Evolutionary conservation across 2,888 invertebrate species (phyloP).

Genomic region (Lycaena phlaeas): DNA sequence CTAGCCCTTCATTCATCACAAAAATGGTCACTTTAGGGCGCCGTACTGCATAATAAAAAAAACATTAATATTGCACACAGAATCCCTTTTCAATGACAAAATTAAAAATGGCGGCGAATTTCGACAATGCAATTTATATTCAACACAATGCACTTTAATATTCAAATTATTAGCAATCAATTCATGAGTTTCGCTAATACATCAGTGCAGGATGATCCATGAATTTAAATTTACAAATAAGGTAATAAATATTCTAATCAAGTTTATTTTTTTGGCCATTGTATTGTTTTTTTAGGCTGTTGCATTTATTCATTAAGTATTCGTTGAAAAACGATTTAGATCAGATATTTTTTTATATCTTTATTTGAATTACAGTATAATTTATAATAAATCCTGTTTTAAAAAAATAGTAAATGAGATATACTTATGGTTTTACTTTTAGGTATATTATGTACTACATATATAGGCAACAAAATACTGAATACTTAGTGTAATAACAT

Average conservation of each 20-base stretch:
- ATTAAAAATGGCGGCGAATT: slow-evolving; percentile 17
- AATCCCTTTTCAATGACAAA: not conserved
- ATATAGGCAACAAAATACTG: too few relatives aligned
- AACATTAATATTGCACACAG: not conserved
- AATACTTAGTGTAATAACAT: too few relatives aligned
- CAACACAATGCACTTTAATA: slow-evolving; percentile 15
- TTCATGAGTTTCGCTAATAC: slow-evolving; percentile 55
- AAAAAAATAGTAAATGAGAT: too few relatives aligned
- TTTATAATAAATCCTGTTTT: too few relatives aligned
- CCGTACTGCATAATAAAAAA: too few relatives aligned
- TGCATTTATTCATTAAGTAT: too few relatives aligned
- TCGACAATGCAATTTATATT: slow-evolving; percentile 5
- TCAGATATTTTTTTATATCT: too few relatives aligned
- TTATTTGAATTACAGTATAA: too few relatives aligned
- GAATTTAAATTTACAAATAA: slow-evolving; percentile 42
- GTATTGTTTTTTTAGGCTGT: slow-evolving; percentile 6
- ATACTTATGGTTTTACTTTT: too few relatives aligned
- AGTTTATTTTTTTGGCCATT: slow-evolving; percentile 22
- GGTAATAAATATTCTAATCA: slow-evolving; percentile 27
- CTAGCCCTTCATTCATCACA: too few relatives aligned
- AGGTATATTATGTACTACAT: too few relatives aligned
- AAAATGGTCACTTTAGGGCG: too few relatives aligned
- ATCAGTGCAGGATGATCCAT: slow-evolving; percentile 27
- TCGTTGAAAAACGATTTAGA: slow-evolving; percentile 15
- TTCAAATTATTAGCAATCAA: slow-evolving; percentile 39